phyloP scores from a whole-genome alignment of 2,113 vertebrate species.

The Vireo altiloquus region DNA sequence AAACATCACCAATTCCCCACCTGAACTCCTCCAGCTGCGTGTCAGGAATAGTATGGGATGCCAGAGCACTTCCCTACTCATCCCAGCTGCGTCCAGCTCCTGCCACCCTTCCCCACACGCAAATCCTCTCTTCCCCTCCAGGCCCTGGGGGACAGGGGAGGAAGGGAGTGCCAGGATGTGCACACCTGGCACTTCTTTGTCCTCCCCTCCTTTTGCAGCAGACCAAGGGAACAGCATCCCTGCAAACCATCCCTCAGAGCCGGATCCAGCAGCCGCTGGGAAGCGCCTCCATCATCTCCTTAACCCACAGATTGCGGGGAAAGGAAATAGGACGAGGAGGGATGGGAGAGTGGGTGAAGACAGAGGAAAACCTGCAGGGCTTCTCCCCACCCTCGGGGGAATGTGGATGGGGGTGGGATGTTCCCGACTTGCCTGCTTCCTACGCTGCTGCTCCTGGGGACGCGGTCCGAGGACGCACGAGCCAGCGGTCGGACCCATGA shows the following conservation, averaged over 20 bases:
- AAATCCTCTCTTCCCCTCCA: neutral
- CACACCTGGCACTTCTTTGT: neutral
- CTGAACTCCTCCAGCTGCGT: accelerated
- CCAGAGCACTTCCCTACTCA: neutral
- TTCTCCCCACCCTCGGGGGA: neutral
- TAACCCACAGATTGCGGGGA: neutral
- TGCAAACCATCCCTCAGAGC: accelerated
- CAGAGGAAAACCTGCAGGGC: neutral
- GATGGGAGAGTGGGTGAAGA: neutral
- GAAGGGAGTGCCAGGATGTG: neutral
- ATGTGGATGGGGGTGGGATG: neutral
- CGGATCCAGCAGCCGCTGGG: accelerated
- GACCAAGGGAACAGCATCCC: neutral
- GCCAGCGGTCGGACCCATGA: slow-evolving; percentile 13
- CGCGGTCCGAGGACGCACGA: neutral
- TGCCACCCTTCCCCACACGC: neutral
- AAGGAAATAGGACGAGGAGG: neutral
- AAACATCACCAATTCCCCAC: neutral
- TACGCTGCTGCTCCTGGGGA: slow-evolving; percentile 27
- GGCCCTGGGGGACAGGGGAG: neutral
- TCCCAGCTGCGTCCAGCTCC: neutral
- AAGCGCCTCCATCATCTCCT: neutral
- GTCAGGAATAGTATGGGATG: neutral
- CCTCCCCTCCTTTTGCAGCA: neutral
- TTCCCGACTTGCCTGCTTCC: slow-evolving; percentile 42